These are phyloP conservation scores for Rhincodon typus DNA, from an alignment of 2,797 vertebrate genomes.

Conservation along the genomic window DNA sequence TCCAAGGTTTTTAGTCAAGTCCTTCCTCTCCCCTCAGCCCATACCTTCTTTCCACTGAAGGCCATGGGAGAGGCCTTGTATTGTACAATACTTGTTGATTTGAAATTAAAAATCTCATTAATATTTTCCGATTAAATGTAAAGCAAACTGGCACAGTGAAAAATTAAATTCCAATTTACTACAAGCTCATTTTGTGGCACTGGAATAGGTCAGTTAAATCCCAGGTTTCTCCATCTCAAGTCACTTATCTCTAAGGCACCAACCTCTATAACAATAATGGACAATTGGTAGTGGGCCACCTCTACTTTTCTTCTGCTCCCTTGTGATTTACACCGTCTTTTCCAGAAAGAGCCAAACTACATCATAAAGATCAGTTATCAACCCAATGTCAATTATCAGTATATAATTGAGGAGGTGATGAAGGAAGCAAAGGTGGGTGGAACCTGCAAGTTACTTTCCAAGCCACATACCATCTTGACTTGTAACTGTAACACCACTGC, in stretches of 20 bases:
- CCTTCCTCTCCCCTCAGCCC: too few relatives aligned
- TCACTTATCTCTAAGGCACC: too few relatives aligned
- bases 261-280: neutral
- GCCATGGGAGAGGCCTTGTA: too few relatives aligned
- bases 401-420: neutral
- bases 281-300: neutral
- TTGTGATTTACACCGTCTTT: neutral
- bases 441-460: too few relatives aligned
- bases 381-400: neutral
- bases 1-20: too few relatives aligned
- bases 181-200: neutral
- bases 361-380: neutral
- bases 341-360: neutral
- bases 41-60: too few relatives aligned
- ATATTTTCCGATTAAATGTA: neutral
- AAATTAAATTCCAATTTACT: neutral
- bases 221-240: neutral
- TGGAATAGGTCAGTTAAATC: neutral
- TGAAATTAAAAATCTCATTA: neutral
- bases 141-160: neutral
- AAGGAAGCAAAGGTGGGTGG: neutral
- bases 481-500: too few relatives aligned
- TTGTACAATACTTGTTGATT: too few relatives aligned
- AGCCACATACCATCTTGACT: too few relatives aligned
- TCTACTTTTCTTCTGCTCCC: neutral